Base-by-base conservation (phyloP, 2,888 invertebrate species). In the Drosophila monieri region DNA sequence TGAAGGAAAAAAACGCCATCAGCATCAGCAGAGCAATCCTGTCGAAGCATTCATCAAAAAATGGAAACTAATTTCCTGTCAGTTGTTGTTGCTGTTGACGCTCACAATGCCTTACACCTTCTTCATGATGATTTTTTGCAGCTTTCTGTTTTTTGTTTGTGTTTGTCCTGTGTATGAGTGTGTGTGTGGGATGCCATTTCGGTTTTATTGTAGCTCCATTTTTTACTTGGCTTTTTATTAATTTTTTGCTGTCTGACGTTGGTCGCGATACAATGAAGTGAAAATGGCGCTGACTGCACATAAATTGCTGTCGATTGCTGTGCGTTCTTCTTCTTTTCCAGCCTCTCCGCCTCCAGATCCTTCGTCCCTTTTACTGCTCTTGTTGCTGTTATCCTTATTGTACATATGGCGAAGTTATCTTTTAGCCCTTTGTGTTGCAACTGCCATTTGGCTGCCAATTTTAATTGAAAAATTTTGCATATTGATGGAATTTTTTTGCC, bases 381-480 rank as follows among this genome's bases (percentile, higher is more conserved):
- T 56, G 49, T 65, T 64, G 35, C 35, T 74, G 51, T 53, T 66
- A 73, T 60, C 77, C 53, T 68, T 57, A 58, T 48, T 72, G 79
- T 54, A 62, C 84, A 86, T 77, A 79, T 86, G 86, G 64, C 69
- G 67, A 60, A 85, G 88, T 72, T 88, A 84, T 77, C 88, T 73
- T 59, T 69, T 21, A 58, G 71, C 58, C 68, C 65, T 86, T 84
- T 81, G 59, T 80, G 57, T 64, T 66, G 49, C 43, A 66, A 37
- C 68, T 74, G 80, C 86, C 84, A 75, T 86, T 73, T 77, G 71
- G 62, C 52, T 80, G 67, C 65, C 80, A 88, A 85, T 80, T 83
- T 91, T 91, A 91, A 91, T 90, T 91, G 90, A 91, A 90, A 91
- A 91, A 87, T 89, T 90, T 90, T 89, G 89, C 91, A 91, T 91